Evolutionary conservation across 2,113 vertebrate genomes (phyloP).

Genomic region (Aptenodytes patagonicus): DNA sequence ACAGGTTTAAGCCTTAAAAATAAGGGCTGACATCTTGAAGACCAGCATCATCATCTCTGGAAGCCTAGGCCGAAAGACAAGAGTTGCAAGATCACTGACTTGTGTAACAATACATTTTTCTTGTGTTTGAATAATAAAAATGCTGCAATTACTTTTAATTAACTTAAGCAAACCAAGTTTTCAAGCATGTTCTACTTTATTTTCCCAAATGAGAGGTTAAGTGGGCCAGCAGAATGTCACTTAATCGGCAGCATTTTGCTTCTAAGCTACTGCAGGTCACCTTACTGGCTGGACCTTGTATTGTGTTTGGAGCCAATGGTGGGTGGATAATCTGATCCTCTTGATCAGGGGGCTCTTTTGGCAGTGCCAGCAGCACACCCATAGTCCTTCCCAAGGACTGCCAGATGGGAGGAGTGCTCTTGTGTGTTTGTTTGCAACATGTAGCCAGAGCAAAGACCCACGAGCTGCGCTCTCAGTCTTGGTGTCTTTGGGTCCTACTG

Average conservation of each 20-base stretch:
- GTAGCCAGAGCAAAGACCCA: background rate
- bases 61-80: background rate
- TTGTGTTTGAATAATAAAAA: background rate
- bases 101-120: background rate
- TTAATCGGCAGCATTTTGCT: background rate
- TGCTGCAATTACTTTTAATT: constrained; percentile 7
- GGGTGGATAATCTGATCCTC: background rate
- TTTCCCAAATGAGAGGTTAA: background rate
- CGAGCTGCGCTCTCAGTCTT: background rate
- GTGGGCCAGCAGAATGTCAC: background rate
- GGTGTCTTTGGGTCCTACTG: background rate
- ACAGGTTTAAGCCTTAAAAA: background rate
- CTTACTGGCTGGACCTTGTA: background rate
- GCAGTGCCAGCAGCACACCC: background rate
- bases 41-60: background rate
- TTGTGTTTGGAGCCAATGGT: background rate
- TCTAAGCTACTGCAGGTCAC: background rate
- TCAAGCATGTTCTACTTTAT: background rate
- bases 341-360: background rate
- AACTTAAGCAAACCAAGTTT: background rate
- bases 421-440: background rate
- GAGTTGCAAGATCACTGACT: background rate
- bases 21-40: background rate
- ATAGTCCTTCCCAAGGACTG: background rate
- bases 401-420: background rate